phyloP scores from a whole-genome alignment of 2,113 vertebrate genomes.

The cattle (Bos taurus) region DNA sequence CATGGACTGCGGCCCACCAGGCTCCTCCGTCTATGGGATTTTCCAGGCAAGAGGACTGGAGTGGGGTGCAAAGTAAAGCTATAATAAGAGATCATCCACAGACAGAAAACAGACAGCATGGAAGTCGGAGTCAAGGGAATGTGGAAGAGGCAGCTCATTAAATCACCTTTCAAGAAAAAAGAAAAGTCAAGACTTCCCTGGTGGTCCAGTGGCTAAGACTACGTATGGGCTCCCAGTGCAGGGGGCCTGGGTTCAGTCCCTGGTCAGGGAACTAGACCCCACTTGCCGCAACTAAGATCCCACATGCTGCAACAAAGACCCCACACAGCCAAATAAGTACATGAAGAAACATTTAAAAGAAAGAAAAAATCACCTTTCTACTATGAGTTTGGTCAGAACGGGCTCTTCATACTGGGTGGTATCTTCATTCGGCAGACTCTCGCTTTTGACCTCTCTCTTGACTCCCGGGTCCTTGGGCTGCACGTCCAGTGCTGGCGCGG shows the following conservation, averaged over 20 bases:
- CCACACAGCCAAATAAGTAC: background rate
- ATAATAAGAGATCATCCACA: background rate
- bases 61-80: background rate
- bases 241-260: background rate
- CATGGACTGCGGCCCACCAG: too few relatives aligned
- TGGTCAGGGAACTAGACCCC: background rate
- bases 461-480: fast-evolving
- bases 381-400: conserved; percentile 73
- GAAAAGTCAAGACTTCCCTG: background rate
- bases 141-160: background rate
- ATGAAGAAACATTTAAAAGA: conserved; percentile 31
- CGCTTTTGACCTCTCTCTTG: background rate
- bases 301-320: background rate
- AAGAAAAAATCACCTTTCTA: conserved; percentile 74
- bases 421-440: background rate
- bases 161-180: conserved; percentile 72
- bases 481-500: background rate
- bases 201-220: background rate
- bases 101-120: background rate
- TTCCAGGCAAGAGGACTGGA: too few relatives aligned
- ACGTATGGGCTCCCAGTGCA: background rate
- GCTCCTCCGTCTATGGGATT: too few relatives aligned
- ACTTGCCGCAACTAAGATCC: background rate
- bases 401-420: conserved; percentile 57
- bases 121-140: background rate